A percentile compares a stretch with the other conserved stretches of the same genome.
Conservation (phyloP, 2,888 invertebrate species). For the Drosophila neonasuta region DNA sequence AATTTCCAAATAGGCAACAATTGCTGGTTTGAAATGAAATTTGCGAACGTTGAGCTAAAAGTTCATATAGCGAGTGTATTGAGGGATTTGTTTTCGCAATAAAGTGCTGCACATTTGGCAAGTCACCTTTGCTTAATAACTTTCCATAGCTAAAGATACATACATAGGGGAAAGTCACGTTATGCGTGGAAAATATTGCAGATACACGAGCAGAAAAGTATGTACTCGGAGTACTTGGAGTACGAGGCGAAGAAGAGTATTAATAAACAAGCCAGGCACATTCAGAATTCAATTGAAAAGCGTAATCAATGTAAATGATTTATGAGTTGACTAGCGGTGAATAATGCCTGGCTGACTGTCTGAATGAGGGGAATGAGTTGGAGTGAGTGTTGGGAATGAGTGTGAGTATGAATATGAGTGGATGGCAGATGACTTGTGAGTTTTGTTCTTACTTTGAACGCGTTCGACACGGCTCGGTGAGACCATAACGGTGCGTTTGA, state of each 20-base stretch:
- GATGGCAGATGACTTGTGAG: conserved; percentile 49
- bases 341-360: background rate
- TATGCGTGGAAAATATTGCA: conserved; percentile 19
- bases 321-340: conserved; percentile 45
- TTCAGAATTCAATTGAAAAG: conserved; percentile 46
- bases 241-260: conserved; percentile 10
- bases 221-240: background rate
- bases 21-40: conserved; percentile 14
- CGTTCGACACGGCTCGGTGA: conserved; percentile 66
- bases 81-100: conserved; percentile 5
- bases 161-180: conserved; percentile 27
- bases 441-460: conserved; percentile 78
- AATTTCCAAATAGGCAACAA: conserved; percentile 29
- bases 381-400: conserved; percentile 22
- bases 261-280: conserved; percentile 37
- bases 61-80: conserved; percentile 9
- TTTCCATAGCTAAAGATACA: conserved; percentile 3
- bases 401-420: conserved; percentile 23
- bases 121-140: conserved; percentile 55
- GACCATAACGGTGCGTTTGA: conserved; percentile 63
- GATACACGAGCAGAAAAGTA: conserved; percentile 10
- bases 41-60: conserved; percentile 8
- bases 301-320: conserved; percentile 59
- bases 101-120: conserved; percentile 22
- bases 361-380: conserved; percentile 1